These are phyloP conservation scores for Vulpes lagopus DNA, from an alignment of 2,113 vertebrate genomes.

Conservation along the genomic window DNA sequence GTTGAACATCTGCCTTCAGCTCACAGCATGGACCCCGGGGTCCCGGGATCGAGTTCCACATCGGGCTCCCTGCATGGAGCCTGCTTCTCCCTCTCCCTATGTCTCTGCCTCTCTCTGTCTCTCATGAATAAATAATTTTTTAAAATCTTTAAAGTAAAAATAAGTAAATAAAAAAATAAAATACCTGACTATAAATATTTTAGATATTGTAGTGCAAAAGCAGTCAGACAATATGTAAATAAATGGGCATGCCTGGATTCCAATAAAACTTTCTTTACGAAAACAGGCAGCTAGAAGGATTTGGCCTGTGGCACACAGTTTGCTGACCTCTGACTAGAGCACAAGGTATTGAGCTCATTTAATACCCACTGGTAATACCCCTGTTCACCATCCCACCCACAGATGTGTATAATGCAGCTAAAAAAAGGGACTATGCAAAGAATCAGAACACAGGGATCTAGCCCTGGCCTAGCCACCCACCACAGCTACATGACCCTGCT, in stretches of 20 bases:
- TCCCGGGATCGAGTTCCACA: no score
- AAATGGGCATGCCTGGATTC: background rate
- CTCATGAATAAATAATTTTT: no score
- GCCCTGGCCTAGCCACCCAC: background rate
- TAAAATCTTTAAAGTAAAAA: no score
- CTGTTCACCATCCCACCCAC: background rate
- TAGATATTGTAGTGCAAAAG: background rate
- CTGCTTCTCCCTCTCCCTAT: no score
- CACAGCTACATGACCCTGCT: background rate
- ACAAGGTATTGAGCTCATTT: background rate
- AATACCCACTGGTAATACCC: background rate
- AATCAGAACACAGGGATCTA: background rate
- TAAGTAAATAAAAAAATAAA: background rate
- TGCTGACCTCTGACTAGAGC: background rate
- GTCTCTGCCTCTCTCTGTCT: no score
- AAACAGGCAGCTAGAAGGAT: background rate
- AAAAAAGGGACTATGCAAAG: background rate
- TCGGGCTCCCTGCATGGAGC: no score
- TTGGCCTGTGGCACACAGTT: background rate
- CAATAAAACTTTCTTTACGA: conserved; percentile 2
- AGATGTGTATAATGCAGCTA: background rate
- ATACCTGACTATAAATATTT: background rate
- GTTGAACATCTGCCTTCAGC: no score
- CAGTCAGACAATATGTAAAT: background rate
- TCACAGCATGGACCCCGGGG: no score